phyloP scores from a whole-genome alignment of 2,113 vertebrate species.

The Rousettus leschenaultii region DNA sequence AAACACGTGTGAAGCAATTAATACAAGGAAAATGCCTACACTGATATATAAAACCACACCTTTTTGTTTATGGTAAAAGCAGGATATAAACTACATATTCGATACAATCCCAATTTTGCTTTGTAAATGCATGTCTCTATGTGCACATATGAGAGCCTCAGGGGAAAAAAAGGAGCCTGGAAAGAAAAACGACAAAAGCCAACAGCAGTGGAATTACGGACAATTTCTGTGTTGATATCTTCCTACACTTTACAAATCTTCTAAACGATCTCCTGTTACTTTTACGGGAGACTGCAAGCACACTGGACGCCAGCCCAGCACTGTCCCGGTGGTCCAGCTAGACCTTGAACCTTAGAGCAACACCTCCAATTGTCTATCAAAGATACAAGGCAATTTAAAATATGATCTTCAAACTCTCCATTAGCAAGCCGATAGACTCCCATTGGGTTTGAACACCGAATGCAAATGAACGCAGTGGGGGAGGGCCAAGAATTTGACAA shows the following conservation, averaged over 20 bases:
- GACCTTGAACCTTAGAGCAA: background rate
- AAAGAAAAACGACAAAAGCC: background rate
- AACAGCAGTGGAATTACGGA: background rate
- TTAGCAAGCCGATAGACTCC: background rate
- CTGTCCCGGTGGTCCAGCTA: background rate
- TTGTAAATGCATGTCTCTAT: background rate
- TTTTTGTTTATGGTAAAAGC: background rate
- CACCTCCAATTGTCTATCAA: background rate
- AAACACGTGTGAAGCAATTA: background rate
- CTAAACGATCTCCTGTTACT: background rate
- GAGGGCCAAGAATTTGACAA: background rate
- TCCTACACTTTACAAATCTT: background rate
- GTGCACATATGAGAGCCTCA: background rate
- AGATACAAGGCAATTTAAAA: background rate
- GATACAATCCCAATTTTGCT: background rate
- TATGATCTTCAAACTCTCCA: background rate
- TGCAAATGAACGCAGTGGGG: background rate
- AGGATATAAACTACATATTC: background rate
- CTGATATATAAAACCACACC: background rate
- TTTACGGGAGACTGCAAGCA: background rate
- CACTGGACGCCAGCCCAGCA: background rate
- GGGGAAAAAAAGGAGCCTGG: background rate
- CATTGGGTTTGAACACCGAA: background rate
- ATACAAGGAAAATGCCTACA: background rate
- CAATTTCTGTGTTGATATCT: background rate